A percentile compares a stretch with the other conserved stretches of the same genome.
Evolutionary conservation across 2,888 invertebrate species (phyloP).

Genomic region (Erebia ligea): DNA sequence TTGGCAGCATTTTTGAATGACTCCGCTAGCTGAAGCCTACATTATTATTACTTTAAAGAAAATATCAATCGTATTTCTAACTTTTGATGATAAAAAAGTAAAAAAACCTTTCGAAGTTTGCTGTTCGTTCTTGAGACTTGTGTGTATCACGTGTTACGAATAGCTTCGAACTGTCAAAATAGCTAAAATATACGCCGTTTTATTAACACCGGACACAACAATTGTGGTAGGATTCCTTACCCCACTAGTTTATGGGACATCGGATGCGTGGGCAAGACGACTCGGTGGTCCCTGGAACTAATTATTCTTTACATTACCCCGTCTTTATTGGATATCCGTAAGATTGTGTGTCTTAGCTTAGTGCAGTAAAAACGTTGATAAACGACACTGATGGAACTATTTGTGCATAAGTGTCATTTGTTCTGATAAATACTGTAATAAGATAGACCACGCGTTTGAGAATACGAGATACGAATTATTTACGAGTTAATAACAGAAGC

Average conservation of each 20-base stretch:
- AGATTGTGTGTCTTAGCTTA: slow-evolving; percentile 15
- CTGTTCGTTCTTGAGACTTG: slow-evolving; percentile 36
- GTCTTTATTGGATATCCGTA: slow-evolving; percentile 34
- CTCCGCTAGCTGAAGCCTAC: not conserved
- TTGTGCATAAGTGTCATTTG: not conserved
- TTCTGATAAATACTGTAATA: slow-evolving; percentile 5
- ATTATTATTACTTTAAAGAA: too few relatives aligned
- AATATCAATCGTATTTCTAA: not conserved
- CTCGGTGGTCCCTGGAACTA: slow-evolving; percentile 65
- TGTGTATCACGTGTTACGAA: slow-evolving; percentile 65
- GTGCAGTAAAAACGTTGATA: slow-evolving; percentile 26
- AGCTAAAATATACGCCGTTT: slow-evolving; percentile 80
- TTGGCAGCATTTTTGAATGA: too few relatives aligned
- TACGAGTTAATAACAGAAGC: not conserved
- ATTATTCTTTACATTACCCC: slow-evolving; percentile 52
- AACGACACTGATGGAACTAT: slow-evolving; percentile 11
- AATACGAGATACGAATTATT: slow-evolving; percentile 4
- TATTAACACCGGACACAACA: slow-evolving; percentile 78
- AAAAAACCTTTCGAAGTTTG: not conserved
- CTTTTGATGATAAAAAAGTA: not conserved
- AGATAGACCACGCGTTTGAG: slow-evolving; percentile 4
- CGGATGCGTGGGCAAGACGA: slow-evolving; percentile 65
- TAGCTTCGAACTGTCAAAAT: slow-evolving; percentile 80
- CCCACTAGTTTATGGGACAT: slow-evolving; percentile 72
- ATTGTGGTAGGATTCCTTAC: slow-evolving; percentile 78